Percentiles rank a stretch among this genome's conserved stretches.
Evolutionary conservation across 2,797 vertebrate species (phyloP).

Genomic region (Adelosebastes latens): DNA sequence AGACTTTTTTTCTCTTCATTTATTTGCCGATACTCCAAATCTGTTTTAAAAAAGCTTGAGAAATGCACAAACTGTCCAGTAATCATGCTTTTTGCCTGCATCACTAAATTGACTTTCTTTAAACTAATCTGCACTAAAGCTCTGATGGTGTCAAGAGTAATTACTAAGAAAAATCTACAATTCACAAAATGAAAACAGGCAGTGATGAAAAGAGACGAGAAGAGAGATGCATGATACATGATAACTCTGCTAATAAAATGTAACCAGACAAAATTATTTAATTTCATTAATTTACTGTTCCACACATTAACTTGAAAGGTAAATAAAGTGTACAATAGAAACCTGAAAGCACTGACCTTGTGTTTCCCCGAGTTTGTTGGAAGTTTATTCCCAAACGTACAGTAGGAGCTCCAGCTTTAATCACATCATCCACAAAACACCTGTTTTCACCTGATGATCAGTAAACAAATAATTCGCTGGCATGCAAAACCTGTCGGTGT

Average conservation of each 20-base stretch:
- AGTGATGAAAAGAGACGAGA: background rate
- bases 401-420: background rate
- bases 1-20: background rate
- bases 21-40: background rate
- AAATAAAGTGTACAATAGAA: background rate
- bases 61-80: background rate
- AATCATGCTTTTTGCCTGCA: background rate
- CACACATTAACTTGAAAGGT: background rate
- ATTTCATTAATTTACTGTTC: background rate
- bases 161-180: background rate
- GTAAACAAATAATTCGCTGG: background rate
- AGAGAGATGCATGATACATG: background rate
- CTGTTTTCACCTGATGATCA: background rate
- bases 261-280: rapidly evolving
- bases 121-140: background rate
- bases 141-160: background rate
- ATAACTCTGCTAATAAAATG: background rate
- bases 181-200: background rate
- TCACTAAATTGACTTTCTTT: background rate
- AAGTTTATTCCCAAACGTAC: background rate
- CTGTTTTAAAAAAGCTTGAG: background rate
- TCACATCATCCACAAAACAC: background rate
- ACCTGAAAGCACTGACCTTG: background rate
- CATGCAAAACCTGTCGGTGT: background rate
- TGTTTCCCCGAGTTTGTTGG: background rate